phyloP scores from a whole-genome alignment of 1,140 invertebrate genomes.

The Formica selysi region DNA sequence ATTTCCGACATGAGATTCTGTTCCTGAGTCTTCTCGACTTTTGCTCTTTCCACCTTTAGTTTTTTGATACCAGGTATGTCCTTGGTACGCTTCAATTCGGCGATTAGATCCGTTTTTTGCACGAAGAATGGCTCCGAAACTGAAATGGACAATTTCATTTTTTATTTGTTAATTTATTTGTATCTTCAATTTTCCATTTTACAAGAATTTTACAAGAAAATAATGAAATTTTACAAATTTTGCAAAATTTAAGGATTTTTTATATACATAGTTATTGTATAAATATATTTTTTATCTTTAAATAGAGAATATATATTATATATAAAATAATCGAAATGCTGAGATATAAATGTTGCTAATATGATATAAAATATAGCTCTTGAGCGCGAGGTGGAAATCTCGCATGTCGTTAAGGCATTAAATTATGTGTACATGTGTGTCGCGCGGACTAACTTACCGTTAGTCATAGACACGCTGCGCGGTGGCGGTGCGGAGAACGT shows the following conservation, averaged over 20 bases:
- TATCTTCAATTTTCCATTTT: background rate
- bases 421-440: slow-evolving; percentile 46
- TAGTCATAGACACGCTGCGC: slow-evolving; percentile 90
- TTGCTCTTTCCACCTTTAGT: slow-evolving; percentile 94
- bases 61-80: slow-evolving; percentile 96
- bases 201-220: background rate
- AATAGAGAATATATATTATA: too few relatives aligned
- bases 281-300: background rate
- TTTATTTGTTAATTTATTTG: background rate
- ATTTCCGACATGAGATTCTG: slow-evolving; percentile 94
- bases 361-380: background rate
- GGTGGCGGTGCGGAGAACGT: slow-evolving; percentile 92
- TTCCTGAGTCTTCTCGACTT: slow-evolving; percentile 92
- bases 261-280: background rate
- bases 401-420: slow-evolving; percentile 24
- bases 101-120: slow-evolving; percentile 95
- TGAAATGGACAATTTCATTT: slow-evolving; percentile 58
- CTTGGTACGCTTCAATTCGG: slow-evolving; percentile 95
- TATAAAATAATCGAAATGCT: too few relatives aligned
- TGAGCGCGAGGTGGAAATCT: background rate
- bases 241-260: background rate
- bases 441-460: slow-evolving; percentile 76
- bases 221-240: slow-evolving; percentile 13
- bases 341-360: background rate
- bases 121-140: slow-evolving; percentile 90